These are phyloP conservation scores for Lagodon rhomboides DNA, from an alignment of 2,797 vertebrate genomes.

Conservation along the genomic window DNA sequence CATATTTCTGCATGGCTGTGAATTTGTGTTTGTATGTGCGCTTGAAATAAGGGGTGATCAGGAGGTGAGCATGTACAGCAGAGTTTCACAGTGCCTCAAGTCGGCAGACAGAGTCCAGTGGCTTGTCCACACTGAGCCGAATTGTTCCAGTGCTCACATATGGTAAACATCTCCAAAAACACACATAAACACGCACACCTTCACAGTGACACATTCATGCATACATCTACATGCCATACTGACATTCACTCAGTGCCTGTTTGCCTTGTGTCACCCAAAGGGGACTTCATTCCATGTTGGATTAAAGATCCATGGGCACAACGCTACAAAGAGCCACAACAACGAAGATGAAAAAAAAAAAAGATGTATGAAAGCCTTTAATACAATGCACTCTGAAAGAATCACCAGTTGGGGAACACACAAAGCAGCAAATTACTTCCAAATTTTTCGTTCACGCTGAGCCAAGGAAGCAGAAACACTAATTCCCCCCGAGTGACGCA, in stretches of 20 bases:
- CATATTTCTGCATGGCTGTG: conserved; percentile 15
- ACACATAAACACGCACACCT: conserved; percentile 39
- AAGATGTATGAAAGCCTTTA: conserved; percentile 20
- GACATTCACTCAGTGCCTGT: conserved; percentile 40
- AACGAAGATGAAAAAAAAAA: conserved; percentile 2
- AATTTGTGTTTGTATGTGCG: conserved; percentile 29
- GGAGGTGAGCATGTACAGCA: conserved; percentile 48
- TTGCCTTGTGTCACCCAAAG: conserved; percentile 51
- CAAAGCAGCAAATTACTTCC: conserved; percentile 64
- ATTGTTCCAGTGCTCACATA: conserved; percentile 79
- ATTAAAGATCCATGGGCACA: conserved; percentile 33
- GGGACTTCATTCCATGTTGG: background rate
- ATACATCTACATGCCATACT: conserved; percentile 20
- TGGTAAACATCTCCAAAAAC: conserved; percentile 79
- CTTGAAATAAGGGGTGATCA: conserved; percentile 46
- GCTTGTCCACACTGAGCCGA: conserved; percentile 72
- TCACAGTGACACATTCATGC: conserved; percentile 26
- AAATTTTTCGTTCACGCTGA: conserved; percentile 49
- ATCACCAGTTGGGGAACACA: conserved; percentile 20
- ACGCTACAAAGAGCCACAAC: conserved; percentile 16
- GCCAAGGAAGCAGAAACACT: conserved; percentile 50
- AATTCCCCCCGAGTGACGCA: conserved; percentile 43
- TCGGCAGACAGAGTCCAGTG: conserved; percentile 76
- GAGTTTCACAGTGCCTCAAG: conserved; percentile 46
- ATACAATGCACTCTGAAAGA: conserved; percentile 29